Percentiles rank a stretch among this genome's conserved stretches.
Conservation (phyloP, 1,140 invertebrate species). For the Brachystomella parvula region DNA sequence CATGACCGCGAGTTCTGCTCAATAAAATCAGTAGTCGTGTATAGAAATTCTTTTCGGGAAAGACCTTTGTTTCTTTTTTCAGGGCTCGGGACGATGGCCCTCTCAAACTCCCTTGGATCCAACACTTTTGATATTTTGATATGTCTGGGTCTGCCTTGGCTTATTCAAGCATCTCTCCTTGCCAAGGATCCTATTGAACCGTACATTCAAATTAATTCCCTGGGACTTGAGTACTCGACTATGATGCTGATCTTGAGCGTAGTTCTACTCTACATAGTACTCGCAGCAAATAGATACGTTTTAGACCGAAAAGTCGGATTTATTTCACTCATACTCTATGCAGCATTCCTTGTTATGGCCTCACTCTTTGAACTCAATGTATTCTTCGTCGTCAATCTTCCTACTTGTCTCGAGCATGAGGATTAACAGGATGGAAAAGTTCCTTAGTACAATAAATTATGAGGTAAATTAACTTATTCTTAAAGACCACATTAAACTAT, state of each 20-base stretch:
- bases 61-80: not conserved
- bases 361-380: constrained; percentile 77
- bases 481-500: not conserved
- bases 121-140: constrained; percentile 50
- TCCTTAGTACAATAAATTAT: not conserved
- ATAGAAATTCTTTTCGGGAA: no score
- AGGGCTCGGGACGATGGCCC: constrained; percentile 46
- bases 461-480: not conserved
- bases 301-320: constrained; percentile 49
- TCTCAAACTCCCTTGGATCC: constrained; percentile 48
- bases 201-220: constrained; percentile 37
- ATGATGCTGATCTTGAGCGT: constrained; percentile 42
- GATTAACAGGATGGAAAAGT: constrained; percentile 17
- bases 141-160: constrained; percentile 49
- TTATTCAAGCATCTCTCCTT: constrained; percentile 45
- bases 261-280: constrained; percentile 39
- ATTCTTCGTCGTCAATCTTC: constrained; percentile 75
- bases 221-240: constrained; percentile 44
- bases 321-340: constrained; percentile 67
- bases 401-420: constrained; percentile 52
- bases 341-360: constrained; percentile 66
- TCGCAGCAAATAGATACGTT: constrained; percentile 40
- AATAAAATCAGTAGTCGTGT: no score
- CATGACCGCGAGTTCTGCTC: no score
- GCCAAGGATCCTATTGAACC: constrained; percentile 36